Base-by-base conservation (phyloP, 2,113 vertebrate species). In the Oncorhynchus clarkii region DNA sequence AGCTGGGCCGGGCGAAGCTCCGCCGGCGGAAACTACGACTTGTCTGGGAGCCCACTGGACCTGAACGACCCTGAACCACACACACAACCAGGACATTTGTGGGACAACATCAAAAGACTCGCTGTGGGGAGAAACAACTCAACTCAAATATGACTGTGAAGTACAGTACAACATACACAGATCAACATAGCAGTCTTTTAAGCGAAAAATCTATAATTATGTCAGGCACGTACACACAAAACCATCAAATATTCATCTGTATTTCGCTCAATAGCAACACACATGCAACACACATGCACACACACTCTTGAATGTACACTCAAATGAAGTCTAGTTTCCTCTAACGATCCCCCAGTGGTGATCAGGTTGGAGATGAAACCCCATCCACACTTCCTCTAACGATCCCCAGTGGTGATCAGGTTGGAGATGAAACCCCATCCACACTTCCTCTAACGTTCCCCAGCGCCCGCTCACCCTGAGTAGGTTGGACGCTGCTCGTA, bases 1-100 rank as follows among this genome's bases (percentile, higher is more conserved):
- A 96, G 90, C 97, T 97, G 83, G 94, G 94, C 78, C 92, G 94
- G 39, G 87, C 74, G 4, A 99, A 99, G 89, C 96, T 98, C 80
- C 94, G 93, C 60, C 95, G 95, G 72, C 91, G 90, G 66, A 87
- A 85, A 60, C 82, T 92, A 7, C 79, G 90, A 45, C 91, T 89
- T 24, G 92, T 86, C 60, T 90, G 89, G 0, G 95, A 80, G 0
- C 90, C 93, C 5, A 94, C 92, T 70, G 97, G 82, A n/a, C 94
- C 91, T 0, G 95, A 93, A 4, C 94, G 96, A 1, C 96, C 96
- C 97, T 99, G 88, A 59, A 77, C 6, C 71, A 60, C 62, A 80
- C 31, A 75, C 39, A 76, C 0, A 34, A 57, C 54, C 59, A 62
- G 59, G 59, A n/a, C 18, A 7, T n/a, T 22, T 9, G 59, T 9